These are phyloP conservation scores for Monomorium pharaonis DNA, from an alignment of 1,140 invertebrate genomes.

Conservation along the genomic window DNA sequence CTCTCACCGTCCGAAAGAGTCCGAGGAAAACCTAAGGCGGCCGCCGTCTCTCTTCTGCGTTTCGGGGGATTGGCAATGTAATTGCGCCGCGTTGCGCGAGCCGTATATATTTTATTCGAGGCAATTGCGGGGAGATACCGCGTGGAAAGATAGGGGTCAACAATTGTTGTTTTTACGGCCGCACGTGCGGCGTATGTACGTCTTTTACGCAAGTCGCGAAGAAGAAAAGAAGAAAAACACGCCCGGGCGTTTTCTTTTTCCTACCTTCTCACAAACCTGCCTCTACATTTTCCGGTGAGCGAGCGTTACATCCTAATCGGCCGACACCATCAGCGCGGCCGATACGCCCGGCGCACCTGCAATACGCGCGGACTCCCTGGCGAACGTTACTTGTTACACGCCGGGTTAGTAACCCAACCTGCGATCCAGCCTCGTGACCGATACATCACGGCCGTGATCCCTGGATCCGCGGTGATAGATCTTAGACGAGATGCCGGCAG, in stretches of 20 bases:
- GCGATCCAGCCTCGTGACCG: conserved; percentile 8
- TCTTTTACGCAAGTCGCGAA: conserved; percentile 29
- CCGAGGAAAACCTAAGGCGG: background rate
- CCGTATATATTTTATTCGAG: background rate
- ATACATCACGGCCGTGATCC: background rate
- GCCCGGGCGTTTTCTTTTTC: background rate
- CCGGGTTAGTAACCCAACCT: conserved; percentile 7
- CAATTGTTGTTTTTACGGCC: background rate
- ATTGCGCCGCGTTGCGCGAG: background rate
- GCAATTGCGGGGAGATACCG: background rate
- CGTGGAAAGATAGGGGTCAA: background rate
- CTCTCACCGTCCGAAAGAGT: background rate
- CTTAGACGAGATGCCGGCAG: background rate
- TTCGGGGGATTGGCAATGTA: background rate
- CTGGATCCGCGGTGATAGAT: background rate
- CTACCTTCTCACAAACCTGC: background rate
- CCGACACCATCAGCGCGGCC: background rate
- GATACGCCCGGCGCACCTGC: conserved; percentile 1
- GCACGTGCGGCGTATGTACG: background rate
- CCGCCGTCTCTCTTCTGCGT: background rate
- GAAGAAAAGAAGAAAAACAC: background rate
- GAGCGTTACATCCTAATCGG: conserved; percentile 22
- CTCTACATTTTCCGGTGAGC: background rate
- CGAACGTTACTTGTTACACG: background rate
- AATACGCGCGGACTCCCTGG: background rate